Evolutionary conservation across 2,888 invertebrate species (phyloP), one percentile per base, ranked within the genome.

Genomic region (Hydriomena furcata): DNA sequence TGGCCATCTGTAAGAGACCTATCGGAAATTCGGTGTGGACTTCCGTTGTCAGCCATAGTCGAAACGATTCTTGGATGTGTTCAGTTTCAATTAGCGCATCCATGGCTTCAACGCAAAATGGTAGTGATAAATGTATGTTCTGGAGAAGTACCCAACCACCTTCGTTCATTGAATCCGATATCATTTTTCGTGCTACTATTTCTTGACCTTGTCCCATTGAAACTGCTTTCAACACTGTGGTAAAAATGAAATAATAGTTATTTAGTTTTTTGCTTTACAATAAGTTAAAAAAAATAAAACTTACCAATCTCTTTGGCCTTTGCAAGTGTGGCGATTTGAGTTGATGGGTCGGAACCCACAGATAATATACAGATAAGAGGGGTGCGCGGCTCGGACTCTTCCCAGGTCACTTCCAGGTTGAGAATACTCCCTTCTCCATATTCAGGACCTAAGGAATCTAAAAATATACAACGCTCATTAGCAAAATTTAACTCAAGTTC

Each of bases 171-270:
- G 95, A 94, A 58, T 96, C 94, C 30, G 93, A 92, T 66, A 97
- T 94, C 91, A 97, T 93, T 71, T 94, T 93, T 17, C 97, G 92
- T 0, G 97, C 97, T 54, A 96, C 96, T 52, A 91, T 91, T 69
- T 95, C 99, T 89, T 99, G 98, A 0, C 98, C 99, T 92, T 99
- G 99, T 1, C 99, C 99, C 98, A 99, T 98, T 4, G 98, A 99
- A 3, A 99, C 97, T 0, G 96, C 94, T 74, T 95, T 94, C 7
- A 96, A 76, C 49, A 91, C 96, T 96, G 70, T 5, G 45, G 53
- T 5, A 8, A 10, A 25, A 10, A 24, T 17, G 2, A 4, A 17
- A 2, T 17, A 3, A 17, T 17, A 3, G 4, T 17, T 17, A 17
- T 17, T 17, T 17, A 17, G 2, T 17, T 2, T n/a, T n/a, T n/a